These are phyloP conservation scores for Hemibagrus guttatus DNA, from an alignment of 2,797 vertebrate species.

Conservation along the genomic window DNA sequence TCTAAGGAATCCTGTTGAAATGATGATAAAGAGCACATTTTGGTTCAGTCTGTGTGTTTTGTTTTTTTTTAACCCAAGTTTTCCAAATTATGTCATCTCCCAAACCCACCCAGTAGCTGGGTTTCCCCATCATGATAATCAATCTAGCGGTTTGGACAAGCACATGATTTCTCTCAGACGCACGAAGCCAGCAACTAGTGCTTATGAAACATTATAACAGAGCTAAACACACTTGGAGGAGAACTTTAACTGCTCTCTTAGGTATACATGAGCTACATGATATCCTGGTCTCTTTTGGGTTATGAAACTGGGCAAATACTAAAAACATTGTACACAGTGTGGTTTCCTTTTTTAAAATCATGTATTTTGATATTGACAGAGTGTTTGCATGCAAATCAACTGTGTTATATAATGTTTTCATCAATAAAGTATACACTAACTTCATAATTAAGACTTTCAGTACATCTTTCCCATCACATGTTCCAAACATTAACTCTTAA, in stretches of 20 bases:
- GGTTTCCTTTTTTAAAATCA: neutral
- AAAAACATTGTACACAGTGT: neutral
- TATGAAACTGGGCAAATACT: neutral
- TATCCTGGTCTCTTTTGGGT: neutral
- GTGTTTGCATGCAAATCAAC: neutral
- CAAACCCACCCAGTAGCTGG: slow-evolving; percentile 8
- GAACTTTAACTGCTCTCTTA: neutral
- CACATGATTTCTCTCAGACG: neutral
- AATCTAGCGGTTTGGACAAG: slow-evolving; percentile 12
- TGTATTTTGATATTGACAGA: neutral
- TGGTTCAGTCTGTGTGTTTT: neutral
- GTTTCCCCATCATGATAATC: slow-evolving; percentile 13
- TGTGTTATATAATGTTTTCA: neutral
- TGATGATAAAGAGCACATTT: neutral
- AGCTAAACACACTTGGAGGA: slow-evolving; percentile 2
- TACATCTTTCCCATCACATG: neutral
- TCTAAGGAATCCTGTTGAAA: neutral
- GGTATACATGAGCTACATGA: neutral
- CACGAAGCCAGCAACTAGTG: neutral
- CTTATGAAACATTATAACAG: neutral
- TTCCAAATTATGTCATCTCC: slow-evolving; percentile 16
- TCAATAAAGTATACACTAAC: neutral
- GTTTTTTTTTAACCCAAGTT: neutral
- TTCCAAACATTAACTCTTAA: slow-evolving; percentile 17
- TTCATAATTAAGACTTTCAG: neutral